Evolutionary conservation across 2,888 invertebrate genomes (phyloP), one percentile per base, ranked within the genome.

Genomic region (Ecdyonurus torrentis): DNA sequence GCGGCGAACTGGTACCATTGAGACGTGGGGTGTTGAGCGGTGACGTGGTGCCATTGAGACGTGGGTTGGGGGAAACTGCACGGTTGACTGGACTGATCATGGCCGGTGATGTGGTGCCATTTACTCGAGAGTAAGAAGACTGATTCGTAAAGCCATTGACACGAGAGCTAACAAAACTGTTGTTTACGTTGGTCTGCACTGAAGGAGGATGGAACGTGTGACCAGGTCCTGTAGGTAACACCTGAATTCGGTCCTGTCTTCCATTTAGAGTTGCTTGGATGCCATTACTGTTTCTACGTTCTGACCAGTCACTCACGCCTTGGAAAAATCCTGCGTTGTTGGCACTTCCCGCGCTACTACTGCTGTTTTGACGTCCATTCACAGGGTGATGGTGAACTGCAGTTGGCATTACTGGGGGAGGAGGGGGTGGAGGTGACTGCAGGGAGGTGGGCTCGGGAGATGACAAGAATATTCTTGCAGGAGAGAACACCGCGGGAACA

Each of bases 251-350:
- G 7, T 62, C 62, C 50, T 62, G 55, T 10, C 62, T 58, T 15
- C 58, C 62, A 7, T 58, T 37, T 37, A 37, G 15, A 37, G 37
- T 15, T 37, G 37, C 5, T 37, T 5, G 15, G 15, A 37, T 37
- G 5, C 37, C 37, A 37, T 15, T 37, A 37, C 5, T 37, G 15
- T 37, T 37, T 66, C 74, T 71, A 63, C 86, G 78, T 70, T 87
- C 87, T 1, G 84, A 84, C 89, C 90, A 89, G 70, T 90, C 89
- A 62, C 84, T 85, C 63, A 89, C 84, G 23, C 89, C 89, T 69
- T 86, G 85, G 70, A 82, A 85, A 70, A 83, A 85, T 60, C 83
- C 81, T 2, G 37, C 23, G 50, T 2, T 15, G 58, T 7, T 15
- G 24, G 23, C 18, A 23, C 59, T 15, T 20, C 25, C 59, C 3